Evolutionary conservation across 2,797 vertebrate genomes (phyloP), one percentile per base, ranked within the genome.

Genomic region (Apodemus agrarius): DNA sequence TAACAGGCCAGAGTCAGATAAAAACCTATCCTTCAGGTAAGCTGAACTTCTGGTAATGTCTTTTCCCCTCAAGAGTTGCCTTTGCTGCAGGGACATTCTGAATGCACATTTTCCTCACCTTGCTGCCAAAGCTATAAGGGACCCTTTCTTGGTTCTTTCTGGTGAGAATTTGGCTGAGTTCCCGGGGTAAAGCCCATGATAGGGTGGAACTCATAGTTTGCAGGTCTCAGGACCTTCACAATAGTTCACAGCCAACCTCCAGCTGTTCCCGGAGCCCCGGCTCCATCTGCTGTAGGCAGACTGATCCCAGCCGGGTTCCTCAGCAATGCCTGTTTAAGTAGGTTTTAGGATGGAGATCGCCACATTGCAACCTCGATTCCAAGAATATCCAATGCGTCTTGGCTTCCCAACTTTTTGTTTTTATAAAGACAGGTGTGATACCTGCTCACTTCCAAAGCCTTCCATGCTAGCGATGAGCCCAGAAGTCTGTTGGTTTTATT

Each of bases 361-460:
- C 86, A n/a, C 13, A 52, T 37, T 46, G 43, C 4, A 78, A 78
- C 24, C 26, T 76, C 61, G 40, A 0, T 49, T 79, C 63, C 65
- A 22, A 84, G 40, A 72, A 92, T 92, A 78, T 26, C 69, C 31
- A 4, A 34, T 74, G 74, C 67, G 52, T 49, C 96, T 94, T 37
- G 22, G 90, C 83, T 93, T 37, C n/a, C 1, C 59, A 13, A 21
- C 24, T 6, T 89, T 94, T 85, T 89, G 74, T 93, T 96, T 8
- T 84, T 82, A 8, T 89, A 89, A 86, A 26, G 40, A 75, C 40
- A 86, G 21, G 19, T 79, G 37, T 91, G 61, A 91, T 89, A 79
- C 9, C 52, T 29, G 91, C 43, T 63, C 82, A 17, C 40, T n/a
- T 88, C 22, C 34, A 83, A 69, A 52, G 4, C 31, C 90, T 79